Evolutionary conservation across 1,140 invertebrate genomes (phyloP), one percentile per base, ranked within the genome.

Genomic region (Ceratina japonica): DNA sequence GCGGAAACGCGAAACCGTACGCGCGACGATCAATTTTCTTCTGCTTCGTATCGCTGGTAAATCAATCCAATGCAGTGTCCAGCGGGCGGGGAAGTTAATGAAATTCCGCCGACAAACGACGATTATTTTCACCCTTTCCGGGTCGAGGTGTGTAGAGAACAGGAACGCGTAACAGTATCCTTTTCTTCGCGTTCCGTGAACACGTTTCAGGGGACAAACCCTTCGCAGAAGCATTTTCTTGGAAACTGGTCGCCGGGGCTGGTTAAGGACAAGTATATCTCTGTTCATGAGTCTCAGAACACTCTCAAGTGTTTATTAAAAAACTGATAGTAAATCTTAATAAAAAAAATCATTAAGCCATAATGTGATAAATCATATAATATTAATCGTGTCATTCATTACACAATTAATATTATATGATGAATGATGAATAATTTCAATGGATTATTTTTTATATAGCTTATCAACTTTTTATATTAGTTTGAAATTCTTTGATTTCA

Each of bases 41-140:
- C 64, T 31, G 44, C 13, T 22, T n/a, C 0, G 12, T 18, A 44
- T 61, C 56, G 65, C 69, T 69, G 16, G 54, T 76, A 76, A 69
- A 76, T 76, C 74, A 75, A 68, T 75, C 54, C 12, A 51, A 31
- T 4, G 27, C 27, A 31, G 27, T 31, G 4, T 15, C 20, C 52
- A 0, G 16, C 4, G 10, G n/a, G 20, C n/a, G 1, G 49, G 27
- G 2, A 54, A 20, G 3, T 13, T 72, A 71, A 78, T 78, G 58
- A 71, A 77, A 77, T 77, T 77, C 69, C 59, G 18, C 22, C 75
- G 31, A 72, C 51, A 72, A 78, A 63, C 75, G 59, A 78, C 75
- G 59, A 72, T 78, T 72, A 63, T 72, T 72, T 78, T 72, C 59
- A 54, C 49, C 69, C 59, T 72, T 72, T 49, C 59, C 12, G 49